These are phyloP conservation scores for Pelochelys cantorii DNA, from an alignment of 2,797 vertebrate genomes.

Conservation along the genomic window DNA sequence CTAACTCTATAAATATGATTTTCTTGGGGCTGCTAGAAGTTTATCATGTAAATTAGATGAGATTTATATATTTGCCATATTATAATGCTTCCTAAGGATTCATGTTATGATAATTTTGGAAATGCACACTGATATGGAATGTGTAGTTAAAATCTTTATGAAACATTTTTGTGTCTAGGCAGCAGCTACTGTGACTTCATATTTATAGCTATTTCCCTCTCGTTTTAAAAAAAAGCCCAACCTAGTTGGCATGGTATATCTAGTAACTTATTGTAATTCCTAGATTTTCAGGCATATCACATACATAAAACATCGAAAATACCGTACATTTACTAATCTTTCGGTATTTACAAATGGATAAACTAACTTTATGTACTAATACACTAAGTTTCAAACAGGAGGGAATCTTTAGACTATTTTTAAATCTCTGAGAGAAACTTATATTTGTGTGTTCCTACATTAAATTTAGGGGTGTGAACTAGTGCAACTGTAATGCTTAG, in stretches of 20 bases:
- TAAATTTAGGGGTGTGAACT: neutral
- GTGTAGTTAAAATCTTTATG: constrained; percentile 65
- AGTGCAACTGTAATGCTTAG: neutral
- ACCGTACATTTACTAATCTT: constrained; percentile 38
- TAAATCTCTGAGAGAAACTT: neutral
- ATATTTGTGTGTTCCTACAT: neutral
- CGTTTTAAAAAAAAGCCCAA: constrained; percentile 19
- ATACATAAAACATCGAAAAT: constrained; percentile 20
- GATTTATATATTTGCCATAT: constrained; percentile 59
- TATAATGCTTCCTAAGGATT: constrained; percentile 58
- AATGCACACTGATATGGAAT: constrained; percentile 51
- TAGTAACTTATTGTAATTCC: constrained; percentile 44
- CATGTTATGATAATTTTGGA: constrained; percentile 62
- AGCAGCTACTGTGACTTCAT: constrained; percentile 53
- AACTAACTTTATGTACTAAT: constrained; percentile 15
- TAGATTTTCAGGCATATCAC: constrained; percentile 36
- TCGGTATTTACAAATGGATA: constrained; percentile 41
- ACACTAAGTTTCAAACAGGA: neutral
- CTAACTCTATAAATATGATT: constrained; percentile 65
- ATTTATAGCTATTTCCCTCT: constrained; percentile 49
- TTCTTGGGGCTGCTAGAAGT: constrained; percentile 58
- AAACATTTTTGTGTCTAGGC: constrained; percentile 40
- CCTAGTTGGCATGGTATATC: constrained; percentile 23
- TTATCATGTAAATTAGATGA: constrained; percentile 44
- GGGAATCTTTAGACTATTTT: neutral